phyloP scores from a whole-genome alignment of 30 jellyfish, hydroid and myxozoan genomes.

The Hydractinia echinata region DNA sequence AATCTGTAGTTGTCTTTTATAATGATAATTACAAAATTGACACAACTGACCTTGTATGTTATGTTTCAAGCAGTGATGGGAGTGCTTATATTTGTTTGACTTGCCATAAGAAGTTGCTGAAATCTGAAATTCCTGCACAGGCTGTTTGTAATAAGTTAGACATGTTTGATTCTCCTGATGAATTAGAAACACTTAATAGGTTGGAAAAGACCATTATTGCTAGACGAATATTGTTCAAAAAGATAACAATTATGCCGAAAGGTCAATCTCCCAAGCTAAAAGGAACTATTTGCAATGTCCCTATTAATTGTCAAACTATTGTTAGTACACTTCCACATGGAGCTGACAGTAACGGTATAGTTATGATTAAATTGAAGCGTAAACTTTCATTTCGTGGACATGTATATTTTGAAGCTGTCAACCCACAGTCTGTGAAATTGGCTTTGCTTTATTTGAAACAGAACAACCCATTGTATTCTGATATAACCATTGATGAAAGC shows the following conservation, averaged over 20 bases:
- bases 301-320: not conserved
- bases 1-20: slow-evolving; percentile 6
- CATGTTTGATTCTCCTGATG: not conserved
- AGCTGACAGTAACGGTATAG: slow-evolving; percentile 21
- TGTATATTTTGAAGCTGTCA: not conserved
- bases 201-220: not conserved
- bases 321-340: slow-evolving; percentile 1
- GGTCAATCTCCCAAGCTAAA: not conserved
- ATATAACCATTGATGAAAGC: not conserved
- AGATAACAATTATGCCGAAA: slow-evolving; percentile 29
- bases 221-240: slow-evolving; percentile 12
- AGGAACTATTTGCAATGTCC: slow-evolving; percentile 30
- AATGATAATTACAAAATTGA: not conserved
- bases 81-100: not conserved
- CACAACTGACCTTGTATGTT: not conserved
- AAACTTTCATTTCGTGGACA: not conserved
- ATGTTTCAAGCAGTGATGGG: not conserved
- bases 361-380: not conserved
- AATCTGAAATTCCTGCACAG: not conserved
- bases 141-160: not conserved
- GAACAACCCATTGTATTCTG: slow-evolving; percentile 17
- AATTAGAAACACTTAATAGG: not conserved
- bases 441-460: slow-evolving; percentile 11
- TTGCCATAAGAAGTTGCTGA: not conserved
- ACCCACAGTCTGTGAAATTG: slow-evolving; percentile 12